Evolutionary conservation across 2,888 invertebrate species (phyloP).

Genomic region (Callimorpha dominula): DNA sequence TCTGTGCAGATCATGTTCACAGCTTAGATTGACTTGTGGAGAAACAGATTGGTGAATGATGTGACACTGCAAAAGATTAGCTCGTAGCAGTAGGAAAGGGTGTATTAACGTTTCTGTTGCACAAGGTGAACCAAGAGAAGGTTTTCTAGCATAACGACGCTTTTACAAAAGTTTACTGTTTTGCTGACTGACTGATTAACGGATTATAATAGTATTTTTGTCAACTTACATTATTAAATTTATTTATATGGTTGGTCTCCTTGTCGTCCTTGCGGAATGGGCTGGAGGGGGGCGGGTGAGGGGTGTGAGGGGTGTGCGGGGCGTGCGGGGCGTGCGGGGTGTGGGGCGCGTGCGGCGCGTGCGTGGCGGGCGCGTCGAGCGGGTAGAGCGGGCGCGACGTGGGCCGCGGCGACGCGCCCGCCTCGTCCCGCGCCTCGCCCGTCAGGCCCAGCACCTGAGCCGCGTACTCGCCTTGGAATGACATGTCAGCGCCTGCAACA

Average conservation of each 20-base stretch:
- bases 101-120: no score
- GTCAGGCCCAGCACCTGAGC: constrained; percentile 94
- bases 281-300: constrained; percentile 44
- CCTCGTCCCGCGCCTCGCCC: constrained; percentile 80
- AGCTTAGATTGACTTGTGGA: not conserved
- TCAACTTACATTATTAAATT: constrained; percentile 62
- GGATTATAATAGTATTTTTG: not conserved
- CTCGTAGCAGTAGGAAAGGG: no score
- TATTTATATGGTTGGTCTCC: constrained; percentile 66
- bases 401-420: constrained; percentile 57
- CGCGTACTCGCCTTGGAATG: constrained; percentile 96
- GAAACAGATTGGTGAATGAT: no score
- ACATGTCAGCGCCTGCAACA: constrained; percentile 92
- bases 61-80: no score
- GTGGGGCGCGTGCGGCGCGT: constrained; percentile 48
- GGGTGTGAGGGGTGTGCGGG: constrained; percentile 51
- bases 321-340: constrained; percentile 44
- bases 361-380: constrained; percentile 48
- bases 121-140: no score
- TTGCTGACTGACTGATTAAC: not conserved
- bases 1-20: not conserved
- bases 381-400: constrained; percentile 58
- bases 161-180: no score
- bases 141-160: no score
- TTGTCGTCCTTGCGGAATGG: constrained; percentile 65